Conservation (phyloP, 2,797 vertebrate species). For the Trematomus bernacchii region DNA sequence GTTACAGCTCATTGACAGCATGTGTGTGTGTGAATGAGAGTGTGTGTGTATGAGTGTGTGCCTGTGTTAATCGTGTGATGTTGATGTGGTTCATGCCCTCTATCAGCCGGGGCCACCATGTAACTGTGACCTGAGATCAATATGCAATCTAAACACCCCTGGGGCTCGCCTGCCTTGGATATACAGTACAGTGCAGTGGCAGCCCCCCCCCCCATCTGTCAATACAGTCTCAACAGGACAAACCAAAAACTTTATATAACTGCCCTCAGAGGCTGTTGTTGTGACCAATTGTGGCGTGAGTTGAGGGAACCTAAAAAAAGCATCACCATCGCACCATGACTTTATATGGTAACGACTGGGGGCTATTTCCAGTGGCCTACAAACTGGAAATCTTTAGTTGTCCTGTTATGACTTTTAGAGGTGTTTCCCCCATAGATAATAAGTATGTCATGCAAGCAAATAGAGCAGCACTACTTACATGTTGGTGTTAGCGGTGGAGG, state of each 20-base stretch:
- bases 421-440: slow-evolving; percentile 38
- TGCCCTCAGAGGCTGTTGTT: slow-evolving; percentile 34
- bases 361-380: slow-evolving; percentile 57
- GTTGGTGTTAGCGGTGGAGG: slow-evolving; percentile 98
- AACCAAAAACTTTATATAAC: slow-evolving; percentile 80
- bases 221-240: slow-evolving; percentile 60
- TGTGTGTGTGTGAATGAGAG: slow-evolving; percentile 14
- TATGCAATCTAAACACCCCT: slow-evolving; percentile 83
- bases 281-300: slow-evolving; percentile 20
- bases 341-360: slow-evolving; percentile 36
- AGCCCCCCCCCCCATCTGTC: slow-evolving; percentile 52
- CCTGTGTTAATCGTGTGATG: slow-evolving; percentile 33
- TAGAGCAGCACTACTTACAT: slow-evolving; percentile 87
- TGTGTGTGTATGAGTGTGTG: slow-evolving; percentile 25
- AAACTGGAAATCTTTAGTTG: slow-evolving; percentile 47
- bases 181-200: slow-evolving; percentile 60
- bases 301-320: slow-evolving; percentile 41
- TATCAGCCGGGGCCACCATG: slow-evolving; percentile 74
- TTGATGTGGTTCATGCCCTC: slow-evolving; percentile 68
- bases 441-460: slow-evolving; percentile 11
- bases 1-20: slow-evolving; percentile 39
- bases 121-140: slow-evolving; percentile 83
- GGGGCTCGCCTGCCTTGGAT: slow-evolving; percentile 52
- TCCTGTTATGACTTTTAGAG: slow-evolving; percentile 31
- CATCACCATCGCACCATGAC: not conserved